phyloP scores from a whole-genome alignment of 1,140 invertebrate genomes.

The Lerema accius region DNA sequence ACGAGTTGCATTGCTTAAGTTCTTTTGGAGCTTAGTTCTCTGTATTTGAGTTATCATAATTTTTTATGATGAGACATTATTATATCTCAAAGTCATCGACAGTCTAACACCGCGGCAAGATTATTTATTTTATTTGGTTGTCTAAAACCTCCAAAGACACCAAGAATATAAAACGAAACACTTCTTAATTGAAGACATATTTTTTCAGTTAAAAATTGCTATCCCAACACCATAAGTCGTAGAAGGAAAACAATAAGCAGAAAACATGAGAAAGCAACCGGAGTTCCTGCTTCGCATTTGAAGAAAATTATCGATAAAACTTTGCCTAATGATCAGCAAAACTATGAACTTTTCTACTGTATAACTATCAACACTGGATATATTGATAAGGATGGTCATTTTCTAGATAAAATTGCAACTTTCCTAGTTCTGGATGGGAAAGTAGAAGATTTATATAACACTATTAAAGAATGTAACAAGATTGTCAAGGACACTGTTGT shows the following conservation, averaged over 20 bases:
- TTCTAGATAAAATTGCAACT: slow-evolving; percentile 32
- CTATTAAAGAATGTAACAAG: background rate
- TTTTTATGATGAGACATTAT: too few species aligned
- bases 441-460: background rate
- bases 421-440: background rate
- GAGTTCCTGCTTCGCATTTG: slow-evolving; percentile 34
- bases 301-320: slow-evolving; percentile 35
- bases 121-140: too few species aligned
- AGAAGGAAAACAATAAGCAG: background rate
- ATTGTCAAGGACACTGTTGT: background rate
- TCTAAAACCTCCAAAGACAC: too few species aligned
- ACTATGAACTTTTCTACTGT: slow-evolving; percentile 46
- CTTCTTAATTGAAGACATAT: too few species aligned
- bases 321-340: slow-evolving; percentile 20
- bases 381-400: slow-evolving; percentile 33
- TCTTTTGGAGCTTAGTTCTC: too few species aligned
- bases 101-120: too few species aligned
- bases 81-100: too few species aligned
- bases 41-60: too few species aligned
- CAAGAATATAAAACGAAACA: too few species aligned
- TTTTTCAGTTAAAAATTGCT: slow-evolving; percentile 3
- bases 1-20: too few species aligned
- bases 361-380: slow-evolving; percentile 32
- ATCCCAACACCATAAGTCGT: background rate
- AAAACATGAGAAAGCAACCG: slow-evolving; percentile 31